A percentile compares a stretch with the other conserved stretches of the same genome.
Evolutionary conservation across 2,888 invertebrate species (phyloP).

Genomic region (Pharmacophagus antenor): DNA sequence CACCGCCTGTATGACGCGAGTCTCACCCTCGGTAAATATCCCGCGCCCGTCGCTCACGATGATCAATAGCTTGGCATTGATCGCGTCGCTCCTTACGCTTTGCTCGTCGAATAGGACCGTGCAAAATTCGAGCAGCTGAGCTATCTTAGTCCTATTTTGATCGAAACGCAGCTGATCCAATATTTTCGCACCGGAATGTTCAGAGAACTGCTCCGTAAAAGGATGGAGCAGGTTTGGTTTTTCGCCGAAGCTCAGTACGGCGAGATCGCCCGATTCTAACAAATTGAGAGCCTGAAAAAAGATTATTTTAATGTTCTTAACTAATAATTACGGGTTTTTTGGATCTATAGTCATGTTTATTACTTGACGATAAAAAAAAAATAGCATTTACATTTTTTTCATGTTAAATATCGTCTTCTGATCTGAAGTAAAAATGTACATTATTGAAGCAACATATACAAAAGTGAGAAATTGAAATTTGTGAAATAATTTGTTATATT

Average conservation of each 20-base stretch:
- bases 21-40: slow-evolving; percentile 92
- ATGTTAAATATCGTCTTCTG: too few species aligned
- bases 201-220: slow-evolving; percentile 91
- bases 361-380: too few species aligned
- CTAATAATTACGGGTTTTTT: background rate
- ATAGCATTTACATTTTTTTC: too few species aligned
- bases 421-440: too few species aligned
- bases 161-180: slow-evolving; percentile 91
- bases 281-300: slow-evolving; percentile 88
- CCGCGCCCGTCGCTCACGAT: slow-evolving; percentile 98
- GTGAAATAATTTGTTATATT: too few species aligned
- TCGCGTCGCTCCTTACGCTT: slow-evolving; percentile 71
- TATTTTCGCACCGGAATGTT: slow-evolving; percentile 90
- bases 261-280: slow-evolving; percentile 95
- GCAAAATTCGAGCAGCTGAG: slow-evolving; percentile 89
- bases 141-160: slow-evolving; percentile 94
- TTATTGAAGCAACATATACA: too few species aligned
- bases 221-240: slow-evolving; percentile 91
- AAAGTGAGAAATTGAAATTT: too few species aligned
- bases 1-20: slow-evolving; percentile 87
- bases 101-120: slow-evolving; percentile 81
- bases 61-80: slow-evolving; percentile 91
- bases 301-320: background rate
- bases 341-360: too few species aligned
- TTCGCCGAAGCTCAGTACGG: slow-evolving; percentile 95